Base-by-base conservation (phyloP, 2,888 invertebrate genomes). In the Chrysodeixis includens region DNA sequence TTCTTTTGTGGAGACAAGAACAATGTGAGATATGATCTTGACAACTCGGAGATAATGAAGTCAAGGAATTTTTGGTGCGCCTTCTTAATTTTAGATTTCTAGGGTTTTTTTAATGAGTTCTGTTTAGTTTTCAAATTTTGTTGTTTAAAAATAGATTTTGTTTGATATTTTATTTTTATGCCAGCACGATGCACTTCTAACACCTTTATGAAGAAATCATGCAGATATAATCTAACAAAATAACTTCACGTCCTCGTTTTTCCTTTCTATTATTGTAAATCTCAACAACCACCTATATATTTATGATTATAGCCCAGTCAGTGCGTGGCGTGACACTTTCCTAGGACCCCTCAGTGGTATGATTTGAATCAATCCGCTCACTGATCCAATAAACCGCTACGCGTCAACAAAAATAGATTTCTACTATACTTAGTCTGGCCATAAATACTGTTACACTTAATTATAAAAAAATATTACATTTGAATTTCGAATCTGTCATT, bases 11-110 rank as follows among this genome's bases (percentile, higher is more conserved):
- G 61, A 53, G 66, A 67, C 76, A 71, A 74, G 81, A 79, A 85
- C 82, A 84, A 79, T 74, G 76, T 70, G 63, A 72, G 86, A 79
- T 81, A 76, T 30, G 64, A 83, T 82, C 85, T 80, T 69, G 76
- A 63, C 71, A 71, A 69, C 68, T 79, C 58, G 35, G 40, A 76
- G 78, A 82, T 77, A 69, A 77, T 77, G 54, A 64, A 70, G 67
- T 71, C 56, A 79, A 81, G 65, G 18, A 71, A 67, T 64, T 78
- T 69, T 73, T 26, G n/a, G 72, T 55, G 66, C 74, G 63, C 54
- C 61, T 67, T 74, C 80, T 61, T 64, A 74, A 66, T 67, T 68
- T 66, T 59, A 65, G 64, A 66, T 70, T 57, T 71, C 69, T 61
- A 55, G 46, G 65, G 61, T 61, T 66, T 46, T 59, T 0, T 18